A percentile compares a stretch with the other conserved stretches of the same genome.
Conservation (phyloP, 2,113 vertebrate genomes). For the Poicephalus meyeri region DNA sequence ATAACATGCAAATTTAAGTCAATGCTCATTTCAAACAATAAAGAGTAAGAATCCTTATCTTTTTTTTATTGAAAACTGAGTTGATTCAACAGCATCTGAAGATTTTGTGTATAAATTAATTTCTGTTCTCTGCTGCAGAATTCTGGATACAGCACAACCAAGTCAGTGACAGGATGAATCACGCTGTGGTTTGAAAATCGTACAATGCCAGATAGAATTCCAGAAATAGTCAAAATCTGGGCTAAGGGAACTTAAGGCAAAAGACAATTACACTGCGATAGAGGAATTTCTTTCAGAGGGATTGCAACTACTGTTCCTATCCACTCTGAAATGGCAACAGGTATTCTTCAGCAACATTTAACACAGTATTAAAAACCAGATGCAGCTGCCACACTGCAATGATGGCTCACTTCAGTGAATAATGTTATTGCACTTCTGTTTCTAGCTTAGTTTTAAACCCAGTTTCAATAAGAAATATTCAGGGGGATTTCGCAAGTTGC, state of each 20-base stretch:
- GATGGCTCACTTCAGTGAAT: not conserved
- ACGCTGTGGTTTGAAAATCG: not conserved
- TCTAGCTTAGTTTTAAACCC: not conserved
- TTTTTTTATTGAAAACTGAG: not conserved
- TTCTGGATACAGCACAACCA: not conserved
- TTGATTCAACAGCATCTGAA: not conserved
- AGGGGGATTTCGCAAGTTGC: not conserved
- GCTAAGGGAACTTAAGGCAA: not conserved
- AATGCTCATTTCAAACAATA: not conserved
- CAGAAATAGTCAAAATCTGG: not conserved
- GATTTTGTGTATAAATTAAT: not conserved
- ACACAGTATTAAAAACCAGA: not conserved
- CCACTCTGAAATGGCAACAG: not conserved
- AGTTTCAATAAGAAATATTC: not conserved
- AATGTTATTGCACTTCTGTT: not conserved
- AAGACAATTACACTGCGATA: not conserved
- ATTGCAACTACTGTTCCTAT: not conserved
- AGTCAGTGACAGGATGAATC: not conserved
- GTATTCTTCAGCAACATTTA: not conserved
- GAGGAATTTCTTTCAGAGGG: conserved; percentile 5
- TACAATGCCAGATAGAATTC: not conserved
- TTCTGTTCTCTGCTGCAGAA: not conserved
- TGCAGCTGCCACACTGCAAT: not conserved
- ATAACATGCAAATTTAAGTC: not conserved
- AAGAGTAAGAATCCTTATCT: not conserved